Evolutionary conservation across 2,113 vertebrate species (phyloP).

Genomic region (human (Homo sapiens)): GRCh38 chr15:36492001-36492500

Average conservation of each 20-base stretch:
- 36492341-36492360: neutral
- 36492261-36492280: neutral
- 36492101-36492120: neutral
- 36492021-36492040: neutral
- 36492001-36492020: neutral
- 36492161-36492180: neutral
- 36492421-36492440: neutral
- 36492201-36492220: neutral
- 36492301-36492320: neutral
- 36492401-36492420: slow-evolving; percentile 9
- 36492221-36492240: neutral
- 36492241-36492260: neutral
- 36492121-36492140: neutral
- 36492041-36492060: neutral
- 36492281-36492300: neutral
- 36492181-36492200: neutral
- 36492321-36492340: neutral
- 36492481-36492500: neutral
- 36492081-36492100: neutral
- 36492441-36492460: neutral
- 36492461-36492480: neutral
- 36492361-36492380: neutral
- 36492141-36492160: neutral
- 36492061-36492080: neutral
- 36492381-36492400: slow-evolving; percentile 6